Percentiles rank a stretch among this genome's conserved stretches.
phyloP scores from a whole-genome alignment of 2,113 vertebrate species.

The Colaptes auratus region DNA sequence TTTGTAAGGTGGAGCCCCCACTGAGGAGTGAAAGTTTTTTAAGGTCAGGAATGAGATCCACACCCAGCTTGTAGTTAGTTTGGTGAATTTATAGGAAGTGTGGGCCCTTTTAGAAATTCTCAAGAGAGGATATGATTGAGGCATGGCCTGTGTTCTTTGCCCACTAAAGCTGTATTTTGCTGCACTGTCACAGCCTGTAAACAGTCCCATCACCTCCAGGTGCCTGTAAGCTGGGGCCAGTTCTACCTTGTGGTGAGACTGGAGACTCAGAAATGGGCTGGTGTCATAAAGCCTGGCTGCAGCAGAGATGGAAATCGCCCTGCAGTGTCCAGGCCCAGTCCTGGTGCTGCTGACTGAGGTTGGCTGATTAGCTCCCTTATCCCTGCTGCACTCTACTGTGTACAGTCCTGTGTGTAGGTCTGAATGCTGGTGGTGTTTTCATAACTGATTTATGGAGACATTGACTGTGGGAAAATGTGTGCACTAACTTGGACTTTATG shows the following conservation, averaged over 20 bases:
- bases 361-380: background rate
- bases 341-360: background rate
- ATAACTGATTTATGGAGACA: background rate
- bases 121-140: background rate
- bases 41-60: conserved; percentile 27
- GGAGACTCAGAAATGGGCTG: background rate
- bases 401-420: background rate
- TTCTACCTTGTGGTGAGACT: fast-evolving
- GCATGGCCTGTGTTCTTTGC: background rate
- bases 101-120: background rate
- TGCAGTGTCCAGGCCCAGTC: background rate
- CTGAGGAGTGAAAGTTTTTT: background rate
- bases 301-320: background rate
- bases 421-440: background rate
- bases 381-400: background rate
- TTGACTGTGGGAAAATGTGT: background rate
- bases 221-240: background rate
- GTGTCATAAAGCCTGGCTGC: background rate
- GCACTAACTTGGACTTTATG: background rate
- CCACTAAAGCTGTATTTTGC: background rate
- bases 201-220: fast-evolving
- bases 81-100: background rate
- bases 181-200: background rate
- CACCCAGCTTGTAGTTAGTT: background rate
- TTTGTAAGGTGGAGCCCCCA: background rate